Evolutionary conservation across 2,888 invertebrate genomes (phyloP).

Genomic region (Synanthedon myopaeformis): DNA sequence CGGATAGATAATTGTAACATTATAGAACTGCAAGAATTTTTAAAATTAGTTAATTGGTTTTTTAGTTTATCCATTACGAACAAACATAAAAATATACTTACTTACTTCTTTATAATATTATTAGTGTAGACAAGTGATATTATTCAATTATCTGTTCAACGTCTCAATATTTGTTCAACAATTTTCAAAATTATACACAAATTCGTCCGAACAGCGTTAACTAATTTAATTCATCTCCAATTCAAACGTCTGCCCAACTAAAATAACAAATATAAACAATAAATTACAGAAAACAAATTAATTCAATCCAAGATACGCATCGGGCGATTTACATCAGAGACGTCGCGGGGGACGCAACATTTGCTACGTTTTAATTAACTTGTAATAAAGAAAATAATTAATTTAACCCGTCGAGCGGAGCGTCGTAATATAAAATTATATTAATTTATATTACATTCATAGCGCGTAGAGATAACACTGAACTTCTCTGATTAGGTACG

Average conservation of each 20-base stretch:
- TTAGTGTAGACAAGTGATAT: no score
- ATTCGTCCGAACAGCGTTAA: not conserved
- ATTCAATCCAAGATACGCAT: constrained; percentile 14
- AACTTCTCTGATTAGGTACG: constrained; percentile 7
- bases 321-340: constrained; percentile 10
- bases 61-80: no score
- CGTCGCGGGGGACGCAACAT: constrained; percentile 11
- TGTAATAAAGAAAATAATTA: constrained; percentile 24
- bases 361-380: constrained; percentile 28
- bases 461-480: constrained; percentile 7
- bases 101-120: no score
- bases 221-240: not conserved
- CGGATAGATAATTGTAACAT: no score
- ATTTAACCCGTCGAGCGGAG: constrained; percentile 6
- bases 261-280: constrained; percentile 7
- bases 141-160: no score
- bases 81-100: no score
- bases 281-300: constrained; percentile 13
- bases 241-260: not conserved
- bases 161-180: no score
- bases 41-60: no score
- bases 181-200: no score
- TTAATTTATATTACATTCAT: constrained; percentile 13
- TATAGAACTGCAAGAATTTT: no score
- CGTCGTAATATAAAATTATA: constrained; percentile 15